Conservation (phyloP, 1,140 invertebrate species). For the Cyclargus thomasi region DNA sequence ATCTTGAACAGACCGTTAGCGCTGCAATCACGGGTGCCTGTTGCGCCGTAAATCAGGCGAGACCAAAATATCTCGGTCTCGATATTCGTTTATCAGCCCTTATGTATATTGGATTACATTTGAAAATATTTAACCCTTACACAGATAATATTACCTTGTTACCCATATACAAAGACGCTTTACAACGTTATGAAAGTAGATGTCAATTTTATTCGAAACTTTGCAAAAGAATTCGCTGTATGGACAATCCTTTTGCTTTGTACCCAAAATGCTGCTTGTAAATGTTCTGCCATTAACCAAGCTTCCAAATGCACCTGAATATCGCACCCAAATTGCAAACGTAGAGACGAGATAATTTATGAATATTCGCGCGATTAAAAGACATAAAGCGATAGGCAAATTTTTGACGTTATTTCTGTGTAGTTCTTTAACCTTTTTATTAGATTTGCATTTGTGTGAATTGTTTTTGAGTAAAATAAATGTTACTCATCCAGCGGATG, state of each 20-base stretch:
- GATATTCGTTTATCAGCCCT: constrained; percentile 63
- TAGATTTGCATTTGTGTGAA: background rate
- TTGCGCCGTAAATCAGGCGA: constrained; percentile 58
- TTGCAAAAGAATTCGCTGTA: constrained; percentile 56
- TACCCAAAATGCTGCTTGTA: constrained; percentile 52
- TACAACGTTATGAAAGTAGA: constrained; percentile 51
- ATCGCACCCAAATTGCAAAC: no score
- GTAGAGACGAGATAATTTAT: no score
- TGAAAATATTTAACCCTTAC: constrained; percentile 73
- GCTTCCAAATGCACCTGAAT: no score
- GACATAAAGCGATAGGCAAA: no score
- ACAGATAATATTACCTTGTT: constrained; percentile 33
- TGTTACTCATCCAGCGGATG: background rate
- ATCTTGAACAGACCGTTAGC: constrained; percentile 76
- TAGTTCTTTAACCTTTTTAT: no score
- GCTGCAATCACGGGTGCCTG: constrained; percentile 70
- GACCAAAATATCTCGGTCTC: constrained; percentile 77
- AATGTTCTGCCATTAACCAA: background rate
- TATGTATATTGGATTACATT: constrained; percentile 71
- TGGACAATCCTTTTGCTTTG: constrained; percentile 62
- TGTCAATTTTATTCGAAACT: constrained; percentile 55
- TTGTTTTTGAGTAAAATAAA: background rate
- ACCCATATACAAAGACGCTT: constrained; percentile 52
- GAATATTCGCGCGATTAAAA: no score
- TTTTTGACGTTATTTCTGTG: no score